Percentiles rank a stretch among this genome's conserved stretches.
Evolutionary conservation across 2,113 vertebrate species (phyloP).

Genomic region (Scopus umbretta): DNA sequence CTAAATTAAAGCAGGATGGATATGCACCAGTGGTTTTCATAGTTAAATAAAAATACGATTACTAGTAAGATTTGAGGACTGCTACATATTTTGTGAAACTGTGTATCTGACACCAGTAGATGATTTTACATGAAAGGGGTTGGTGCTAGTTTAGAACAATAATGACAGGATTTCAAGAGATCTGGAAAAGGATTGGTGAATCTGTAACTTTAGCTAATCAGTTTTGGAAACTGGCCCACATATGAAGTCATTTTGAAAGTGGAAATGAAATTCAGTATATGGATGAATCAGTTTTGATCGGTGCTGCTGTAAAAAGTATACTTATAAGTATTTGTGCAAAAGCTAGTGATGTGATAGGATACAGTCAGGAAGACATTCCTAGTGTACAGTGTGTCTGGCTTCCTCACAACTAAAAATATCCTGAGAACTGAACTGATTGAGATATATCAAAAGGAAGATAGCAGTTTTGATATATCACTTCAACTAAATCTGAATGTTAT

Average conservation of each 20-base stretch:
- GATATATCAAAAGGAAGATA: not conserved
- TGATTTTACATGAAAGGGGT: not conserved
- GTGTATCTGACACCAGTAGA: not conserved
- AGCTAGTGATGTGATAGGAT: not conserved
- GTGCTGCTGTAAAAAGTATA: not conserved
- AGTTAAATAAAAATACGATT: not conserved
- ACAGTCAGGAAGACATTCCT: not conserved
- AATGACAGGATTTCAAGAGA: not conserved
- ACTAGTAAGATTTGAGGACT: not conserved
- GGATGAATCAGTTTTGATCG: not conserved
- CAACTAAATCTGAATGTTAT: not conserved
- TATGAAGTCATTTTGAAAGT: not conserved
- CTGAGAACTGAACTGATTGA: not conserved
- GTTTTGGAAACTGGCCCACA: not conserved
- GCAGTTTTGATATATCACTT: not conserved
- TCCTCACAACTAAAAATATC: not conserved
- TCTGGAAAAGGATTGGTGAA: not conserved
- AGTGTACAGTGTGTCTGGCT: not conserved
- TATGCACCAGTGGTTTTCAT: not conserved
- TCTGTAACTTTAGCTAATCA: not conserved
- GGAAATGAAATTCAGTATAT: not conserved
- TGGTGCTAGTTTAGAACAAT: not conserved
- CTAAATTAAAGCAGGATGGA: not conserved
- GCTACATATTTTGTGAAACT: not conserved
- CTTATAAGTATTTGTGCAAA: not conserved